These are phyloP conservation scores for Lepidonotus clava DNA, from an alignment of 2,888 invertebrate genomes.

Conservation along the genomic window DNA sequence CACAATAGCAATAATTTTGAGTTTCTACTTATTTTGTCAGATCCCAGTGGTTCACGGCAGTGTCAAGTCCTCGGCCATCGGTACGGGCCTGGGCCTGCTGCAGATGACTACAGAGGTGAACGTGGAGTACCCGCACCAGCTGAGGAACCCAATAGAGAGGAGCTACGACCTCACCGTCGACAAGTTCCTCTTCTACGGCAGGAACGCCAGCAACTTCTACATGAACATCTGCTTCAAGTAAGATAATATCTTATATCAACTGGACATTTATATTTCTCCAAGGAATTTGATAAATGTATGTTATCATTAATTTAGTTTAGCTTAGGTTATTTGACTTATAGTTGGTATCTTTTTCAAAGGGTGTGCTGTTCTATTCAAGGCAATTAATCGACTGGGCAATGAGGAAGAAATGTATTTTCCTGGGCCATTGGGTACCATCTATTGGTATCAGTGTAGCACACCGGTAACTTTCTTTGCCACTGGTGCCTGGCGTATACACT, in stretches of 20 bases:
- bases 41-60: conserved; percentile 94
- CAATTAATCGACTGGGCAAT: not conserved
- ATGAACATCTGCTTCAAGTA: conserved; percentile 86
- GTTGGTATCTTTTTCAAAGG: not conserved
- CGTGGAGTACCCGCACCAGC: conserved; percentile 71
- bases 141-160: conserved; percentile 54
- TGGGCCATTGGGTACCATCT: not conserved
- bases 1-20: too few species aligned
- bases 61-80: conserved; percentile 93
- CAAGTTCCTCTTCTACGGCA: conserved; percentile 82
- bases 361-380: not conserved
- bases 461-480: too few species aligned
- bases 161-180: conserved; percentile 88
- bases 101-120: conserved; percentile 83
- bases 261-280: not conserved
- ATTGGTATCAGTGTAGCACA: not conserved
- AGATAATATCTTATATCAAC: not conserved
- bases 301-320: not conserved
- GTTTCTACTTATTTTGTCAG: too few species aligned
- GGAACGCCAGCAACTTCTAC: conserved; percentile 92
- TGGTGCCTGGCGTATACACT: too few species aligned
- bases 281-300: not conserved
- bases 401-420: not conserved
- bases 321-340: not conserved
- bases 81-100: conserved; percentile 94